Evolutionary conservation across 2,797 vertebrate genomes (phyloP).

Genomic region (Heterohyrax brucei): DNA sequence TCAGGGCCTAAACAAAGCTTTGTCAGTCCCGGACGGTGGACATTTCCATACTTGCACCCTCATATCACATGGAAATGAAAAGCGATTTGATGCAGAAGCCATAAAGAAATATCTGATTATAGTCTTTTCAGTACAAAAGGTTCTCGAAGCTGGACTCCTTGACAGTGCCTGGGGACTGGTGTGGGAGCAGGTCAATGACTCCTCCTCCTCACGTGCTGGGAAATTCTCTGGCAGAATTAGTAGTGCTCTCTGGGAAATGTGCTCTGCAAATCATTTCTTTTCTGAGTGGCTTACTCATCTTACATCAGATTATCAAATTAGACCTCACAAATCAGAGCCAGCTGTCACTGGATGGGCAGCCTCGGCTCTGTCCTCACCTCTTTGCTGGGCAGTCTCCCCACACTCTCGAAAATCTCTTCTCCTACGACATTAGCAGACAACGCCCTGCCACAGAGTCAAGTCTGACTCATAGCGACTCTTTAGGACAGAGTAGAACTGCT

Average conservation of each 20-base stretch:
- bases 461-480: too few relatives aligned
- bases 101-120: not conserved
- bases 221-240: slow-evolving; percentile 69
- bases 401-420: not conserved
- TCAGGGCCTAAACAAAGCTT: not conserved
- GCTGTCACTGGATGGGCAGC: not conserved
- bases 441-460: too few relatives aligned
- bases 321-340: not conserved
- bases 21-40: slow-evolving; percentile 20
- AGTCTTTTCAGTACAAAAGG: slow-evolving; percentile 69
- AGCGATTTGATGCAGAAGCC: slow-evolving; percentile 57
- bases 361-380: not conserved
- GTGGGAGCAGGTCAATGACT: slow-evolving; percentile 25
- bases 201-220: not conserved
- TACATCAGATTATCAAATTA: slow-evolving; percentile 48
- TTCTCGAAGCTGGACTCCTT: slow-evolving; percentile 25
- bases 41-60: not conserved
- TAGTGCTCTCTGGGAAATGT: slow-evolving; percentile 43
- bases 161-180: not conserved
- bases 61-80: slow-evolving; percentile 62
- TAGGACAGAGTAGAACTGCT: too few relatives aligned
- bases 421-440: not conserved
- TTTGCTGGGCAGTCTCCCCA: not conserved
- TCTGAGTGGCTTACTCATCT: slow-evolving; percentile 38
- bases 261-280: slow-evolving; percentile 39